phyloP scores from a whole-genome alignment of 2,113 vertebrate genomes.

The Trachemys scripta region DNA sequence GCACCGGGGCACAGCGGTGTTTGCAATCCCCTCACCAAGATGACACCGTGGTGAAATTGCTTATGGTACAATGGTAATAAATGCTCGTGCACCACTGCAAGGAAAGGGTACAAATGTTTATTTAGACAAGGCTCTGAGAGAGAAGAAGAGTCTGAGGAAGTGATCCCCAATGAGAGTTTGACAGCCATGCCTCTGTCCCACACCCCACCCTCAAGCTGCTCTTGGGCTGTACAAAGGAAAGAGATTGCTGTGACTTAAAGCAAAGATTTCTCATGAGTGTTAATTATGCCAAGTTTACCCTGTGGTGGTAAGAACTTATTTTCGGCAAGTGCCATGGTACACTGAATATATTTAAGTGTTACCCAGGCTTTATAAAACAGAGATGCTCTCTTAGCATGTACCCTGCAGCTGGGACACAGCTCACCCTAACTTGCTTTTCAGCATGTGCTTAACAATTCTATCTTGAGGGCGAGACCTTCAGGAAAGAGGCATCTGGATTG shows the following conservation, averaged over 20 bases:
- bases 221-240: slow-evolving; percentile 38
- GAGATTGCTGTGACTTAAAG: slow-evolving; percentile 35
- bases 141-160: background rate
- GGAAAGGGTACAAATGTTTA: background rate
- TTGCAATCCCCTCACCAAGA: background rate
- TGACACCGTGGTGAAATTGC: background rate
- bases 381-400: background rate
- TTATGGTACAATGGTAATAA: background rate
- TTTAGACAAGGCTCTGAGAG: background rate
- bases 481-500: background rate
- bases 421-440: background rate
- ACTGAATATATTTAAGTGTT: background rate
- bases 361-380: background rate
- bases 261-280: slow-evolving; percentile 57
- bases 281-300: slow-evolving; percentile 49
- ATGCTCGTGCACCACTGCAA: background rate
- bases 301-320: slow-evolving; percentile 19
- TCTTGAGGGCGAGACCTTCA: fast-evolving
- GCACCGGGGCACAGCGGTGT: fast-evolving
- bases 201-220: background rate
- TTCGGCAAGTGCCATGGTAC: background rate
- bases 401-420: fast-evolving
- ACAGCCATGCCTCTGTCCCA: background rate
- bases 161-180: background rate
- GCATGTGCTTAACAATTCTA: fast-evolving